Evolutionary conservation across 2,888 invertebrate species (phyloP).

Genomic region (Endomychus coccineus): DNA sequence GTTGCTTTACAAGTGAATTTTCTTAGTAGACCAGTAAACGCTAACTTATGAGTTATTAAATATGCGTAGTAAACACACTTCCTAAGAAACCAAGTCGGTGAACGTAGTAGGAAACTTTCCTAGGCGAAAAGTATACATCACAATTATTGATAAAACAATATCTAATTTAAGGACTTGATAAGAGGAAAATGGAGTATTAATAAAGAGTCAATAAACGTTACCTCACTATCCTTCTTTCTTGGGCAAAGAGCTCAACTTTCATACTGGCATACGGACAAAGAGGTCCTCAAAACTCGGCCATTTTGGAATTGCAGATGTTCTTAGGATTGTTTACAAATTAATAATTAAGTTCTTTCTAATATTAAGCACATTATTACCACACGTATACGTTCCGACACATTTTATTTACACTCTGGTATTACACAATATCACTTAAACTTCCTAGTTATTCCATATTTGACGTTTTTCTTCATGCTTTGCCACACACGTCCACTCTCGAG

Average conservation of each 20-base stretch:
- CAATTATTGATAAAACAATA: too few species aligned
- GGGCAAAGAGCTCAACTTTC: constrained; percentile 59
- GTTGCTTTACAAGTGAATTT: too few species aligned
- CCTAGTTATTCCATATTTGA: constrained; percentile 37
- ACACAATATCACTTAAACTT: constrained; percentile 28
- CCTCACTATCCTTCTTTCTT: constrained; percentile 57
- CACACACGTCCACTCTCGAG: constrained; percentile 39
- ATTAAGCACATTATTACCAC: constrained; percentile 23
- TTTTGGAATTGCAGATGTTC: constrained; percentile 45
- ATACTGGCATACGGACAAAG: constrained; percentile 64
- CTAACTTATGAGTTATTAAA: too few species aligned
- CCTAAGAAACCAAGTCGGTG: too few species aligned
- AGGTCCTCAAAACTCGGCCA: constrained; percentile 66
- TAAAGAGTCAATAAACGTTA: too few species aligned
- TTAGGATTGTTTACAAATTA: constrained; percentile 33
- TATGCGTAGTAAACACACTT: too few species aligned
- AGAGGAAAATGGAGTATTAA: too few species aligned
- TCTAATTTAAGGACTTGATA: too few species aligned
- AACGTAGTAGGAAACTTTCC: too few species aligned
- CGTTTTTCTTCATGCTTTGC: constrained; percentile 37
- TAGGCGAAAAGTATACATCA: too few species aligned
- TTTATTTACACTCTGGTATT: constrained; percentile 24
- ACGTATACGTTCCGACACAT: constrained; percentile 29
- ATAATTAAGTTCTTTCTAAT: constrained; percentile 11
- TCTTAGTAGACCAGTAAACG: too few species aligned